A percentile compares a stretch with the other conserved stretches of the same genome.
Conservation (phyloP, 1,140 invertebrate genomes). For the Maniola jurtina region DNA sequence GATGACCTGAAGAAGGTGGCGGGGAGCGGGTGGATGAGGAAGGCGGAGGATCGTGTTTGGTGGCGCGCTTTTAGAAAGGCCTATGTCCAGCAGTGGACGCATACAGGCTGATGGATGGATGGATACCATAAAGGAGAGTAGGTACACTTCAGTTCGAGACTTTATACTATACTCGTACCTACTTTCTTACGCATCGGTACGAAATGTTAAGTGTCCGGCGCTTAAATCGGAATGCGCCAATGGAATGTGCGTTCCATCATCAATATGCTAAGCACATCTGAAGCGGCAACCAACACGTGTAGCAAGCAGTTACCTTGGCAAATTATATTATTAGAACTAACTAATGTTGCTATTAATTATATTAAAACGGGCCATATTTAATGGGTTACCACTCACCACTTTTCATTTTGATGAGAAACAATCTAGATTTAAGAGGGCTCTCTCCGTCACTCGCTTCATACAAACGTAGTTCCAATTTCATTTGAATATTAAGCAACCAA, state of each 20-base stretch:
- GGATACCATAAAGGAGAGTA: background rate
- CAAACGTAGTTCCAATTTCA: no score
- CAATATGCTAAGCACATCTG: constrained; percentile 60
- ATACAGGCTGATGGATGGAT: no score
- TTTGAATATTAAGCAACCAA: no score
- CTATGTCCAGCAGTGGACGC: no score
- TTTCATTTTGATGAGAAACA: constrained; percentile 4
- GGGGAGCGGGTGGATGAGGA: no score
- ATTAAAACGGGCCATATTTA: constrained; percentile 44
- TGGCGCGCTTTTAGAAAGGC: no score
- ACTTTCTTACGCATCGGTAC: constrained; percentile 17
- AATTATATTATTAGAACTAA: constrained; percentile 58
- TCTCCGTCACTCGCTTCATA: no score
- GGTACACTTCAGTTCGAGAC: background rate
- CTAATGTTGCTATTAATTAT: constrained; percentile 45
- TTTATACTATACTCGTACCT: background rate
- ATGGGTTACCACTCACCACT: constrained; percentile 23
- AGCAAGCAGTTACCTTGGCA: constrained; percentile 54
- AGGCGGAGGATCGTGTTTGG: no score
- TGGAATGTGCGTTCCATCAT: constrained; percentile 52
- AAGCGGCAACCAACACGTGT: constrained; percentile 66
- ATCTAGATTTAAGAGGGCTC: background rate
- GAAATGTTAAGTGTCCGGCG: constrained; percentile 44
- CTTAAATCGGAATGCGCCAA: constrained; percentile 61
- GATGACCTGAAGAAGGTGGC: no score